Evolutionary conservation across 2,888 invertebrate species (phyloP).

Genomic region (Tenthredo mesomela): DNA sequence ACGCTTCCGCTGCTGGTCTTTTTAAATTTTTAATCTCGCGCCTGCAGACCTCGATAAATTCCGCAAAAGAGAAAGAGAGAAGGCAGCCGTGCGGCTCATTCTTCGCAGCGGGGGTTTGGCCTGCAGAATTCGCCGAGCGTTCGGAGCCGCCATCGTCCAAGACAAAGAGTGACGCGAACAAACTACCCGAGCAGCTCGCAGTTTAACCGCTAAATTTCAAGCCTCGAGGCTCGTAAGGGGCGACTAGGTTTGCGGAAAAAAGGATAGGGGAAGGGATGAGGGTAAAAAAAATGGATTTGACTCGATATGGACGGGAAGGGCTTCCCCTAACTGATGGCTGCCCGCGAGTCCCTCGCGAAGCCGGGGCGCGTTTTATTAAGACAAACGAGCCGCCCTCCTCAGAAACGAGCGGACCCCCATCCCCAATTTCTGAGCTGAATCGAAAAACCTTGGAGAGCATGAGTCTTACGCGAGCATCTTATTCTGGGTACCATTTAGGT

Average conservation of each 20-base stretch:
- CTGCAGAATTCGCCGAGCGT: constrained; percentile 37
- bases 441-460: constrained; percentile 17
- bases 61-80: constrained; percentile 32
- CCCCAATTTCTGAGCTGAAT: background rate
- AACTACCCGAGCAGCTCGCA: constrained; percentile 34
- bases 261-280: background rate
- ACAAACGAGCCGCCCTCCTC: constrained; percentile 54
- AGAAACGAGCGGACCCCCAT: background rate
- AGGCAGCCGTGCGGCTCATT: constrained; percentile 31
- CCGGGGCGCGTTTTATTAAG: constrained; percentile 56
- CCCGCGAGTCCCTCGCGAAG: constrained; percentile 54
- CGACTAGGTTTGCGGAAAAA: background rate
- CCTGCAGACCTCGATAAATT: constrained; percentile 46
- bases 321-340: constrained; percentile 55
- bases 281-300: constrained; percentile 48
- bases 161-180: constrained; percentile 49
- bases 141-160: constrained; percentile 28
- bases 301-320: constrained; percentile 45
- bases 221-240: constrained; percentile 36
- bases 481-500: constrained; percentile 28
- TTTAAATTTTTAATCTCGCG: constrained; percentile 49
- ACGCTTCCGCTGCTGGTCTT: constrained; percentile 34
- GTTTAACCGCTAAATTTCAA: constrained; percentile 49
- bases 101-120: constrained; percentile 16
- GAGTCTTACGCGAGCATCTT: constrained; percentile 31